phyloP scores from a whole-genome alignment of 2,797 vertebrate genomes.

The Ctenopoma kingsleyae region DNA sequence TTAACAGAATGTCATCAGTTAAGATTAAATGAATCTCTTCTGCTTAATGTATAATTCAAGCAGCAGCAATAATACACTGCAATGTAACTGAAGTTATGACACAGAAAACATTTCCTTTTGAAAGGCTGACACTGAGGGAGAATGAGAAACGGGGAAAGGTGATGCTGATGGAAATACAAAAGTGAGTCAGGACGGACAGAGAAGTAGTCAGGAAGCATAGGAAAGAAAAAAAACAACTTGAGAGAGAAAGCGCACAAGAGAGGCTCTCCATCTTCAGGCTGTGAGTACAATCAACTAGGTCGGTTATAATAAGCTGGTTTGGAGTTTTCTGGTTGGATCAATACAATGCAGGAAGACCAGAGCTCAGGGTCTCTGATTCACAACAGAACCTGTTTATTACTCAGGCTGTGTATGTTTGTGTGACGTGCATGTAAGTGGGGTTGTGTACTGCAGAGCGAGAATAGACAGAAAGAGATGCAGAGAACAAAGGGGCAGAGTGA shows the following conservation, averaged over 20 bases:
- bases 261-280: conserved; percentile 60
- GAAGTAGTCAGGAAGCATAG: conserved; percentile 22
- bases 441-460: conserved; percentile 10
- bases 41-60: not conserved
- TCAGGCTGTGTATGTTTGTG: conserved; percentile 42
- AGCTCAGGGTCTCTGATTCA: conserved; percentile 51
- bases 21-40: not conserved
- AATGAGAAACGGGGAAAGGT: conserved; percentile 32
- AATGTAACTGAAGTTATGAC: conserved; percentile 5
- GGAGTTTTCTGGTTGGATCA: conserved; percentile 67
- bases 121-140: conserved; percentile 40
- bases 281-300: conserved; percentile 55
- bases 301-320: conserved; percentile 71
- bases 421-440: conserved; percentile 32
- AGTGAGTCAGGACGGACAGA: conserved; percentile 38
- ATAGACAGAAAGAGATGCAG: conserved; percentile 3
- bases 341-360: conserved; percentile 63
- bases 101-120: conserved; percentile 21
- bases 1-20: conserved; percentile 4
- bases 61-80: not conserved
- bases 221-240: conserved; percentile 12
- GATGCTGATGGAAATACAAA: conserved; percentile 56
- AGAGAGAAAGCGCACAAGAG: conserved; percentile 37
- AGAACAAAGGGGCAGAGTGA: conserved; percentile 35
- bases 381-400: conserved; percentile 62